phyloP scores from a whole-genome alignment of 2,113 vertebrate genomes.

The Potamarius usumacintae region DNA sequence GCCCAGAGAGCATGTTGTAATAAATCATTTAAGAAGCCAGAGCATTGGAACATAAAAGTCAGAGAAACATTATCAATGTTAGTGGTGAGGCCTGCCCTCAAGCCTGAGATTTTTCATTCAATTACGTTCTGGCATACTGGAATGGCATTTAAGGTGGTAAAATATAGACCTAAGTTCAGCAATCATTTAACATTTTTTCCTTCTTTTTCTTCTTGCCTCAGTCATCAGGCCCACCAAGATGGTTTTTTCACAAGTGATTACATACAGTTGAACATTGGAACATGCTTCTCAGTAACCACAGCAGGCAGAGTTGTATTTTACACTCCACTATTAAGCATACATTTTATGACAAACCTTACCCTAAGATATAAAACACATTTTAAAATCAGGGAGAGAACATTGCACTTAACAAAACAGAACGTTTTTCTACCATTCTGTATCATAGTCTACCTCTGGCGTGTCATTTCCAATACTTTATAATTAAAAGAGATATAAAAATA shows the following conservation, averaged over 20 bases:
- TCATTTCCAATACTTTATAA: background rate
- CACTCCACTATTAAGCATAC: background rate
- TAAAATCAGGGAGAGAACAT: background rate
- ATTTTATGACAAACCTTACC: background rate
- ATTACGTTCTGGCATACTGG: slow-evolving; percentile 13
- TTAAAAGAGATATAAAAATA: background rate
- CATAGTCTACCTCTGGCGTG: background rate
- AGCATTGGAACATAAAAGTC: slow-evolving; percentile 32
- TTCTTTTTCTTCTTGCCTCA: background rate
- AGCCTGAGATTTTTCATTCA: slow-evolving; percentile 22
- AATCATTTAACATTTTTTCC: background rate
- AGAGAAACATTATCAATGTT: slow-evolving; percentile 33
- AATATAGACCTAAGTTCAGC: slow-evolving; percentile 21
- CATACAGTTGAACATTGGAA: background rate
- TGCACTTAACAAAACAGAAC: background rate
- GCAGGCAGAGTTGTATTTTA: background rate
- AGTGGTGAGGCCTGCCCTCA: slow-evolving; percentile 27
- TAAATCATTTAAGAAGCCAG: slow-evolving; percentile 22
- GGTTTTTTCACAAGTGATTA: background rate
- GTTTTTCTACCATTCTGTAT: background rate
- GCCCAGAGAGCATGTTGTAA: slow-evolving; percentile 19
- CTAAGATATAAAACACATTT: background rate
- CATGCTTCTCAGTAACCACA: background rate
- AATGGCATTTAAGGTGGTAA: slow-evolving; percentile 18
- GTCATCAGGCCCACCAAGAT: background rate